A percentile compares a stretch with the other conserved stretches of the same genome.
phyloP scores from a whole-genome alignment of 2,888 invertebrate species.

The Tolmerus cingulatus region DNA sequence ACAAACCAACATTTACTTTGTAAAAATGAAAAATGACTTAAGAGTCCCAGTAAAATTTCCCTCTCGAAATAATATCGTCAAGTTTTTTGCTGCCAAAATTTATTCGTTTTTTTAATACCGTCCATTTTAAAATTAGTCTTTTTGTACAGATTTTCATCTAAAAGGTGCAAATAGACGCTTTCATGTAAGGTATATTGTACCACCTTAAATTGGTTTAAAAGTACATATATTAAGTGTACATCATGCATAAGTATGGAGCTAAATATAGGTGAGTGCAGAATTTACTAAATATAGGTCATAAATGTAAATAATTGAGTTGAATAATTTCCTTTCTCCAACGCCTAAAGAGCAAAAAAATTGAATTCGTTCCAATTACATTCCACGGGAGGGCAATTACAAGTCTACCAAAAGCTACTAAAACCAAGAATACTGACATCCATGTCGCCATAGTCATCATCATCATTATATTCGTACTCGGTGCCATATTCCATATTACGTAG shows the following conservation, averaged over 20 bases:
- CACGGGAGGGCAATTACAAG: background rate
- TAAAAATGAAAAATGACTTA: background rate
- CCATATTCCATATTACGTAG: background rate
- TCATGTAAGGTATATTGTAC: background rate
- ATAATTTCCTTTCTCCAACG: background rate
- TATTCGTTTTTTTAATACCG: too few relatives aligned
- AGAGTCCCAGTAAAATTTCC: too few relatives aligned
- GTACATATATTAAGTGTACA: background rate
- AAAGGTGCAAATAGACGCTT: too few relatives aligned
- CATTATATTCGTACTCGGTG: background rate
- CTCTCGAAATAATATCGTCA: too few relatives aligned
- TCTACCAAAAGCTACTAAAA: background rate
- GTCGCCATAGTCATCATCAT: background rate
- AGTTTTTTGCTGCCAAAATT: too few relatives aligned
- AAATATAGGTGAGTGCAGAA: background rate
- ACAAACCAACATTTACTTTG: background rate
- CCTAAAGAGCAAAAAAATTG: background rate
- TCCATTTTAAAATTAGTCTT: too few relatives aligned
- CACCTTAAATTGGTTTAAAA: background rate
- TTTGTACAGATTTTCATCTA: too few relatives aligned
- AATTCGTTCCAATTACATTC: background rate
- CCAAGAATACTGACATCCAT: background rate
- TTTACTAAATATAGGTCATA: background rate
- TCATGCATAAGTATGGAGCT: background rate
- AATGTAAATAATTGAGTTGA: background rate